Percentiles rank a stretch among this genome's conserved stretches.
These are phyloP conservation scores for Megalopta genalis DNA, from an alignment of 1,140 invertebrate genomes.

Conservation along the genomic window DNA sequence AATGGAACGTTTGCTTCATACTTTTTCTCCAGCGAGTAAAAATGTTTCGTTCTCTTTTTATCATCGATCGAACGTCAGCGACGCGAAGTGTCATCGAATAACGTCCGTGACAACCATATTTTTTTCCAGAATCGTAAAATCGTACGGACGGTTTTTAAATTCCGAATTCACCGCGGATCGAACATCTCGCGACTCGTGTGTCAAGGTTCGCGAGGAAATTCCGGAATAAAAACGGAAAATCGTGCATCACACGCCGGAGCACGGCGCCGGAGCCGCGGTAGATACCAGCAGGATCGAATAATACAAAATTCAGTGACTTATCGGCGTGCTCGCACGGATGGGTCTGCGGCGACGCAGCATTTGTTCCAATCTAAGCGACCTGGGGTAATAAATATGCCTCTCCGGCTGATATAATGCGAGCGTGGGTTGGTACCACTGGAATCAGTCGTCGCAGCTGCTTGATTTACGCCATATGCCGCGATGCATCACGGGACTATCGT, in stretches of 20 bases:
- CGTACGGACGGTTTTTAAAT: too few relatives aligned
- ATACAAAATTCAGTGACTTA: slow-evolving; percentile 46
- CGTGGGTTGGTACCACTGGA: slow-evolving; percentile 74
- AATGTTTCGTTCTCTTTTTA: too few relatives aligned
- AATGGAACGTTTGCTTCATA: too few relatives aligned
- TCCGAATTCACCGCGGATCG: too few relatives aligned
- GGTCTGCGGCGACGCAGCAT: slow-evolving; percentile 58
- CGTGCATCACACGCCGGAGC: too few relatives aligned
- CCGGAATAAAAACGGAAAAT: not conserved
- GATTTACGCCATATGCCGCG: slow-evolving; percentile 75
- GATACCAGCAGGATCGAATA: slow-evolving; percentile 29
- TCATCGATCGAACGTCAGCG: too few relatives aligned
- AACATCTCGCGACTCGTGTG: too few relatives aligned
- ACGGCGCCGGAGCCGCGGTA: too few relatives aligned
- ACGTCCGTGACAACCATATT: too few relatives aligned
- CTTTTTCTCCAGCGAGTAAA: too few relatives aligned
- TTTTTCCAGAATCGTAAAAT: too few relatives aligned
- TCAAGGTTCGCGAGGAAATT: not conserved
- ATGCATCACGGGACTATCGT: slow-evolving; percentile 73
- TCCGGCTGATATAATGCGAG: slow-evolving; percentile 74
- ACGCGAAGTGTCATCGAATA: too few relatives aligned
- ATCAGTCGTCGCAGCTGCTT: slow-evolving; percentile 75
- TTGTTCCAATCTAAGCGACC: slow-evolving; percentile 72
- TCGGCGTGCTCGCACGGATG: slow-evolving; percentile 17
- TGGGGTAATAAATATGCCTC: slow-evolving; percentile 75